These are phyloP conservation scores for Motacilla alba DNA, from an alignment of 2,113 vertebrate species.

Conservation along the genomic window DNA sequence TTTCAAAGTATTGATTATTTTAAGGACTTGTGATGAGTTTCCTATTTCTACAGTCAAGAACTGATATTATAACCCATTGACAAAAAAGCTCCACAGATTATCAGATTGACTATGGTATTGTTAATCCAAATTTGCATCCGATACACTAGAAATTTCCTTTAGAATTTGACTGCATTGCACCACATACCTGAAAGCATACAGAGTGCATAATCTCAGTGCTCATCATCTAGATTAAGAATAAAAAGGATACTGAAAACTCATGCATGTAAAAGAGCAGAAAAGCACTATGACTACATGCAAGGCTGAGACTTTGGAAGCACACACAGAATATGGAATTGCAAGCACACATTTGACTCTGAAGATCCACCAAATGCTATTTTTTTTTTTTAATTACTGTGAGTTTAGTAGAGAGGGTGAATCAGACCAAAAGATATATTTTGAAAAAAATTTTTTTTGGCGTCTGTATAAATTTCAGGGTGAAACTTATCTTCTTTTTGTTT, in stretches of 20 bases:
- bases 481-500: not conserved
- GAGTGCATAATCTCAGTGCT: not conserved
- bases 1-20: not conserved
- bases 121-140: not conserved
- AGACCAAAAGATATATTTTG: not conserved
- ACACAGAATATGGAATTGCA: fast-evolving
- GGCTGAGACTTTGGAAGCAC: not conserved
- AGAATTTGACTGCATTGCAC: not conserved
- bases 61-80: not conserved
- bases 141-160: not conserved
- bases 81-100: not conserved
- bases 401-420: not conserved
- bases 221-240: not conserved
- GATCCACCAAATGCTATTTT: not conserved
- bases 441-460: not conserved
- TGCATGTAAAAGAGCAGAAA: not conserved
- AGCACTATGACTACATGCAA: not conserved
- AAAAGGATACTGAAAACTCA: not conserved
- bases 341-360: not conserved
- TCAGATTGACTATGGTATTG: not conserved
- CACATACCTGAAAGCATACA: not conserved
- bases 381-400: not conserved
- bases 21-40: not conserved
- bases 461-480: not conserved
- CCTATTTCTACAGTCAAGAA: not conserved